Percentiles rank a stretch among this genome's conserved stretches.
Evolutionary conservation across 2,888 invertebrate species (phyloP).

Genomic region (Agrotis clavis): DNA sequence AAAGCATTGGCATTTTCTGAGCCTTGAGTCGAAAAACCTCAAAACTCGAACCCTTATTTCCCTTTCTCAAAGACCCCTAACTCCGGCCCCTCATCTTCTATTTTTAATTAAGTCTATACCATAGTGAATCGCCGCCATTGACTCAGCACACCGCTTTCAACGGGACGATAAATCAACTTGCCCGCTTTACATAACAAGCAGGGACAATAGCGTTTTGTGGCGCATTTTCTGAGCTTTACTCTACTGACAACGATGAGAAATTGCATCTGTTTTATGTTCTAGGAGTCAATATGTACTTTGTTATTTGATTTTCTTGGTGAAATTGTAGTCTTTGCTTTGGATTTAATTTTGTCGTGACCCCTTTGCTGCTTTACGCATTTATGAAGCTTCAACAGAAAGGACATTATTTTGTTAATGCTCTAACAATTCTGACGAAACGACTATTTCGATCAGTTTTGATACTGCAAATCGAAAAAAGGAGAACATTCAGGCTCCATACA

Average conservation of each 20-base stretch:
- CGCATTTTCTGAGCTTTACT: constrained; percentile 30
- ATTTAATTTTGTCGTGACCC: constrained; percentile 12
- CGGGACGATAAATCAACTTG: constrained; percentile 47
- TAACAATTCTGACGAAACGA: too few relatives aligned
- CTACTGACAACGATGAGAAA: constrained; percentile 29
- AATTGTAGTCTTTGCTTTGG: constrained; percentile 1
- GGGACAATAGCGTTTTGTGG: constrained; percentile 46
- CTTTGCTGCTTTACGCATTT: too few relatives aligned
- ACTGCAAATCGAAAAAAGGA: too few relatives aligned
- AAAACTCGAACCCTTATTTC: neutral
- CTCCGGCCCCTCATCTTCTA: neutral
- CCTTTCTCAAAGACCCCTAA: constrained; percentile 8
- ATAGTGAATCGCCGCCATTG: constrained; percentile 45
- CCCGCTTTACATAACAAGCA: constrained; percentile 37
- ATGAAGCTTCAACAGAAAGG: too few relatives aligned
- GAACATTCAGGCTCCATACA: too few relatives aligned
- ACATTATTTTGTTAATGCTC: too few relatives aligned
- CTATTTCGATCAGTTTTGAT: too few relatives aligned
- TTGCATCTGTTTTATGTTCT: constrained; percentile 43
- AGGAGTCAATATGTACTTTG: constrained; percentile 26
- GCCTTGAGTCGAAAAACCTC: neutral
- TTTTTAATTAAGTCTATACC: constrained; percentile 47
- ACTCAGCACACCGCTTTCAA: constrained; percentile 22
- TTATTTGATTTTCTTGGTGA: neutral
- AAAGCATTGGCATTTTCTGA: neutral